These are phyloP conservation scores for Ramphastos sulfuratus DNA, from an alignment of 2,113 vertebrate genomes.

Conservation along the genomic window DNA sequence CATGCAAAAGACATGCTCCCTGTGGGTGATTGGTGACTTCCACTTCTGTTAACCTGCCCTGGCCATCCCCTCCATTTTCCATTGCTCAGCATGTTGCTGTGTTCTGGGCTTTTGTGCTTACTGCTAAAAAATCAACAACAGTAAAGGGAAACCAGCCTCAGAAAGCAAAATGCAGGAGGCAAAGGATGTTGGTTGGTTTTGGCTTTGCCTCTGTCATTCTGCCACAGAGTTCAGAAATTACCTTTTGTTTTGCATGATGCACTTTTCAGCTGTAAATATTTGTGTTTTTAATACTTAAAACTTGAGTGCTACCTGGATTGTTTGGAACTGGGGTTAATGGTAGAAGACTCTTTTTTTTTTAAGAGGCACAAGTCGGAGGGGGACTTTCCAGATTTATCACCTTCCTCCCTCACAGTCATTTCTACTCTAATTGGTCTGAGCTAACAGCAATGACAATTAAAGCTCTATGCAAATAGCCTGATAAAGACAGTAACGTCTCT, in stretches of 20 bases:
- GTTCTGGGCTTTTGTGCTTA: neutral
- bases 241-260: slow-evolving; percentile 36
- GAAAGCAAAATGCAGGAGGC: neutral
- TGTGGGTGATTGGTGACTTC: slow-evolving; percentile 10
- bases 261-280: slow-evolving; percentile 53
- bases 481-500: slow-evolving; percentile 55
- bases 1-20: neutral
- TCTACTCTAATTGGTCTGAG: slow-evolving; percentile 67
- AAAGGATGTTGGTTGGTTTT: neutral
- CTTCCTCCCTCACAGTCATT: slow-evolving; percentile 73
- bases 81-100: slow-evolving; percentile 38
- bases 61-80: neutral
- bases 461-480: slow-evolving; percentile 65
- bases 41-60: neutral
- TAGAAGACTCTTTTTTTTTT: slow-evolving; percentile 8
- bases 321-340: slow-evolving; percentile 21
- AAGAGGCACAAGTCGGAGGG: slow-evolving; percentile 45
- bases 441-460: slow-evolving; percentile 65
- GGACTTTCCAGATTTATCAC: slow-evolving; percentile 70
- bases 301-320: slow-evolving; percentile 45
- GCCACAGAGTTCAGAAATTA: slow-evolving; percentile 33
- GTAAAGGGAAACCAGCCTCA: neutral
- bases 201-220: neutral
- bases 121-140: neutral
- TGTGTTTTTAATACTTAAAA: slow-evolving; percentile 32